Base-by-base conservation (phyloP, 2,888 invertebrate genomes). In the Stenchaetothrips biformis region DNA sequence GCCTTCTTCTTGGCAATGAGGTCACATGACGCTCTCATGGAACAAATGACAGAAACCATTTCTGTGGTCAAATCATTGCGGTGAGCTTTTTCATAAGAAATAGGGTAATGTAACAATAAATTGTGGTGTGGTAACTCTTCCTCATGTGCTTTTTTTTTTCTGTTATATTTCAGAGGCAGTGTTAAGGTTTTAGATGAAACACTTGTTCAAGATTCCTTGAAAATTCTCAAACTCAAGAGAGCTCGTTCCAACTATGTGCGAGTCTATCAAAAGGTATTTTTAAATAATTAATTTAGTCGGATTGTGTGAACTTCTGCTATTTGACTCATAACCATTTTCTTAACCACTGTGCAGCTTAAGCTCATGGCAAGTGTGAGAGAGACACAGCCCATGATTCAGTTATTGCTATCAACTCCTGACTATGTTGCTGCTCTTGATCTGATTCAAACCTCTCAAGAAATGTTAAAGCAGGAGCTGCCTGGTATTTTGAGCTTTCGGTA, bases 1-100 rank as follows among this genome's bases (percentile, higher is more conserved):
- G 97, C 97, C 25, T 99, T 99, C 88, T 99, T 99, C 86, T 95
- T 97, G 87, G 98, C 98, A 0, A 98, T 99, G 95, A 93, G 98
- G 80, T 98, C 98, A 9, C 99, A 99, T 87, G 98, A 99, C 86
- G 94, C 95, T 48, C 93, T 99, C 79, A 96, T 98, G 92, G 96
- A 97, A 83, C 95, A 98, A 86, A 93, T 99, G 90, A 93, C 93
- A 0, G 91, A 92, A 85, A 95, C 96, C 27, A 91, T 94, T 13
- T 90, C 89, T 81, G 93, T 94, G 85, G 93, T 96, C 49, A 90
- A 92, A 85, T 89, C 89, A 78, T 89, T 95, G 79, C 90, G 95
- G 86, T 85, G 82, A 48, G 74, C 82, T 59, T n/a, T n/a, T 25
- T 79, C 7, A 3, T 77, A 7, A 79, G 80, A 78, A 77, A 77